A percentile compares a stretch with the other conserved stretches of the same genome.
These are phyloP conservation scores for Syngnathus acus DNA, from an alignment of 2,797 vertebrate genomes.

Conservation along the genomic window DNA sequence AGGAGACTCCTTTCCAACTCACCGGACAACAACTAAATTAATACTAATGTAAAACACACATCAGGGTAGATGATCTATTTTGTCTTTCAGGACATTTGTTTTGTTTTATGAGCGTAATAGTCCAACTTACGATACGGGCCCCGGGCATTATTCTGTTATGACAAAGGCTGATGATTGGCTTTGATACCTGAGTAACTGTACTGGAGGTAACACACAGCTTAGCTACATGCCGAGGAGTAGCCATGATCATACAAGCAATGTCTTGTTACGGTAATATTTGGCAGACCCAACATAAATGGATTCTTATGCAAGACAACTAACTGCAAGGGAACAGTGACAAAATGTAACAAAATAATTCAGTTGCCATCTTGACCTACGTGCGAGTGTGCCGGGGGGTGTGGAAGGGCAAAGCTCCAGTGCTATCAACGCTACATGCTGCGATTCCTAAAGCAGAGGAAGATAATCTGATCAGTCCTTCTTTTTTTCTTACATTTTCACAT, in stretches of 20 bases:
- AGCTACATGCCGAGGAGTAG: slow-evolving; percentile 45
- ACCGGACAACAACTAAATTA: neutral
- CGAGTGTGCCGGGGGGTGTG: neutral
- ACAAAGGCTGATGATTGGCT: slow-evolving; percentile 54
- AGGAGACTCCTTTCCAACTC: neutral
- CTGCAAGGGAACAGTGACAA: slow-evolving; percentile 24
- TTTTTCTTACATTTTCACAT: slow-evolving; percentile 54
- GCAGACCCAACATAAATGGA: slow-evolving; percentile 32
- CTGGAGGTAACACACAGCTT: slow-evolving; percentile 49
- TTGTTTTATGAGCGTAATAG: slow-evolving; percentile 21
- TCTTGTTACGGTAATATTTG: slow-evolving; percentile 45
- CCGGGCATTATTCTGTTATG: slow-evolving; percentile 28
- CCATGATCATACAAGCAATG: slow-evolving; percentile 38
- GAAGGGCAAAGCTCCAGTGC: slow-evolving; percentile 21
- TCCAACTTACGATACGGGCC: slow-evolving; percentile 18
- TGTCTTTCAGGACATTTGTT: slow-evolving; percentile 10
- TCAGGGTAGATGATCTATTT: slow-evolving; percentile 13
- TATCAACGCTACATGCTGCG: slow-evolving; percentile 13
- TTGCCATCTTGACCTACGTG: neutral
- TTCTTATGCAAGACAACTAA: slow-evolving; percentile 14
- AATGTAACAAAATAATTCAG: slow-evolving; percentile 23
- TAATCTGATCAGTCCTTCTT: slow-evolving; percentile 32
- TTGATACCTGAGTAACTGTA: slow-evolving; percentile 67
- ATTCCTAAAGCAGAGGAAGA: slow-evolving; percentile 30
- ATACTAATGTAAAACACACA: slow-evolving; percentile 1